Evolutionary conservation across 1,140 invertebrate species (phyloP).

Genomic region (Hesperophylax magnus): DNA sequence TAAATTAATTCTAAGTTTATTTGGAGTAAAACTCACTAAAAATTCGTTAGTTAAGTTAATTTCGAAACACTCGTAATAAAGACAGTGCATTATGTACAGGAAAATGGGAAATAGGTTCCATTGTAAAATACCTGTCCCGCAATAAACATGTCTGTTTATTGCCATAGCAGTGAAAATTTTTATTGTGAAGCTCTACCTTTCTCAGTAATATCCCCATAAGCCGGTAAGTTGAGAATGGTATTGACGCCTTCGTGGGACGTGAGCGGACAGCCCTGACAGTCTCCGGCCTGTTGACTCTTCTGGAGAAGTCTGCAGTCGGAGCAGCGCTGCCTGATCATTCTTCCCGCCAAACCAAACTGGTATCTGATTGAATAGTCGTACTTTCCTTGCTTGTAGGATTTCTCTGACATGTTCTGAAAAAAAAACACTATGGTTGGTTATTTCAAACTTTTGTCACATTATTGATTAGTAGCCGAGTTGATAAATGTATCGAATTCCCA

Average conservation of each 20-base stretch:
- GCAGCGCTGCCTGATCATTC: neutral
- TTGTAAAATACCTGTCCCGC: no score
- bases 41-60: no score
- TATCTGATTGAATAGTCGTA: constrained; percentile 44
- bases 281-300: neutral
- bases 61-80: no score
- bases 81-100: no score
- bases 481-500: no score
- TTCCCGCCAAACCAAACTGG: constrained; percentile 34
- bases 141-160: no score
- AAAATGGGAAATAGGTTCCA: no score
- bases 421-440: no score
- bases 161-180: neutral
- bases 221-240: neutral
- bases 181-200: neutral
- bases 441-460: no score
- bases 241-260: neutral
- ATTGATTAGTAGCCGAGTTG: no score
- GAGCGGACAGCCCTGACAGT: constrained; percentile 42
- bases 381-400: constrained; percentile 10
- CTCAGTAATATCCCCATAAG: constrained; percentile 16
- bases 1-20: neutral
- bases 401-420: constrained; percentile 35
- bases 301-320: constrained; percentile 12
- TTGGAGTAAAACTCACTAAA: no score